Conservation (phyloP, 2,113 vertebrate genomes). For the Myiagra hebetior region DNA sequence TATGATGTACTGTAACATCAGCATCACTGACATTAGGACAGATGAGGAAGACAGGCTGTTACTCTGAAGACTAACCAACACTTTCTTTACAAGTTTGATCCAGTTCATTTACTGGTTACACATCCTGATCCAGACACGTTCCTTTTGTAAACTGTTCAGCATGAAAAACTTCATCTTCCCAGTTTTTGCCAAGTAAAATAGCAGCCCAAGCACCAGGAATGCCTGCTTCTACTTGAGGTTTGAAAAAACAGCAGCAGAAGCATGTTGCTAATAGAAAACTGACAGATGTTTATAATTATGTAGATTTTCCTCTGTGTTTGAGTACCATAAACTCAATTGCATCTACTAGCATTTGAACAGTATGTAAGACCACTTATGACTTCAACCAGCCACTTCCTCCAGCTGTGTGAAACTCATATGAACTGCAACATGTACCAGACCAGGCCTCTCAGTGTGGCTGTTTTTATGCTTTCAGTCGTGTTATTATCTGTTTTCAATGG, state of each 20-base stretch:
- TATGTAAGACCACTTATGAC: not conserved
- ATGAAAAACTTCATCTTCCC: not conserved
- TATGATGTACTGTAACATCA: not conserved
- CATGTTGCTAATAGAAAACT: not conserved
- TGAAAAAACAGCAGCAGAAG: not conserved
- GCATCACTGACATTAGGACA: not conserved
- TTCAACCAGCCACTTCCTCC: not conserved
- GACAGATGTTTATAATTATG: not conserved
- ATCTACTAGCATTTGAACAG: not conserved
- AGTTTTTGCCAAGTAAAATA: not conserved
- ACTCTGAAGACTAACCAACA: not conserved
- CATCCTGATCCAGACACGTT: not conserved
- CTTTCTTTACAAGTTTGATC: not conserved
- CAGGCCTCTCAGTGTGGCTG: not conserved
- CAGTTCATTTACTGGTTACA: not conserved
- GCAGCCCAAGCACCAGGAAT: not conserved
- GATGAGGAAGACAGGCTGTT: not conserved
- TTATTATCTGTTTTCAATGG: not conserved
- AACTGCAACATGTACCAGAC: not conserved
- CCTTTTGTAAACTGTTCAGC: not conserved
- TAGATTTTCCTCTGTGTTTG: not conserved
- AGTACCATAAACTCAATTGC: not conserved
- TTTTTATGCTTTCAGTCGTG: not conserved
- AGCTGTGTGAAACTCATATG: not conserved
- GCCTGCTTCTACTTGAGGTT: not conserved